Percentiles rank a stretch among this genome's conserved stretches.
Conservation (phyloP, 1,140 invertebrate genomes). For the Coptotermes formosanus region DNA sequence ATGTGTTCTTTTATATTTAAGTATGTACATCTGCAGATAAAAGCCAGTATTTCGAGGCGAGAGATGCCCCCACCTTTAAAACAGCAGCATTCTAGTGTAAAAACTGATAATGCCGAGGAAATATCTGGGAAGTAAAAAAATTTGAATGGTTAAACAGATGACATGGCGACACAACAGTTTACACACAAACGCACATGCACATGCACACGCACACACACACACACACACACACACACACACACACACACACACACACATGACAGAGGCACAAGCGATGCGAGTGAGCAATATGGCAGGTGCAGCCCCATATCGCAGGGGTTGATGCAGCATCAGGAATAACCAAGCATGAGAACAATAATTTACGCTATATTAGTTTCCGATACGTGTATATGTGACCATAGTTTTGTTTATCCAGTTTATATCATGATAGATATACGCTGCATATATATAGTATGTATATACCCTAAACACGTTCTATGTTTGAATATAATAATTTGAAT, state of each 20-base stretch:
- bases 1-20: no score
- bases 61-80: no score
- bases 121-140: no score
- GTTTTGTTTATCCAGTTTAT: constrained; percentile 17
- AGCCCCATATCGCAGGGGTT: no score
- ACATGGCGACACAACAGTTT: no score
- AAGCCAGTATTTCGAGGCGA: no score
- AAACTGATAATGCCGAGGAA: no score
- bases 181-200: background rate
- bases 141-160: no score
- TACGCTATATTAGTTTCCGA: constrained; percentile 8
- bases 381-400: constrained; percentile 11
- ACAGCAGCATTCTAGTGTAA: no score
- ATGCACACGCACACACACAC: background rate
- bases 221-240: background rate
- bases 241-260: background rate
- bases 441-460: background rate
- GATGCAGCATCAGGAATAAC: constrained; percentile 4
- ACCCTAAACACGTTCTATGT: background rate
- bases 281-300: background rate
- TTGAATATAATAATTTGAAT: constrained; percentile 20
- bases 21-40: no score
- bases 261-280: background rate
- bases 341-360: constrained; percentile 16
- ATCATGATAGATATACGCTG: background rate